Evolutionary conservation across 2,888 invertebrate species (phyloP).

Genomic region (Oligia strigilis): DNA sequence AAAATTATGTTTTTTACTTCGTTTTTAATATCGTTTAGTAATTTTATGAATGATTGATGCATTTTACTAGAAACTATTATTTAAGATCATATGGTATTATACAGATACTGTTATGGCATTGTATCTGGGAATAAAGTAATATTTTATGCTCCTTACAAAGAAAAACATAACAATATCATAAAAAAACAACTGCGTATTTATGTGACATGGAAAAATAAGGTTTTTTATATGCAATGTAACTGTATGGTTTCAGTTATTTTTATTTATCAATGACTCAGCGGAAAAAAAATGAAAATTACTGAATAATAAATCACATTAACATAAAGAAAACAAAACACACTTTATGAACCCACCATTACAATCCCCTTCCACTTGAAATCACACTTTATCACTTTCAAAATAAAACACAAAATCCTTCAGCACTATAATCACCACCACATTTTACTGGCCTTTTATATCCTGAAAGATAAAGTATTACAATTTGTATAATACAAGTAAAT

Average conservation of each 20-base stretch:
- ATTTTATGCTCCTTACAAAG: no score
- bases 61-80: background rate
- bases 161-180: background rate
- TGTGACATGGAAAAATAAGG: no score
- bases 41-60: background rate
- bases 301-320: background rate
- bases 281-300: background rate
- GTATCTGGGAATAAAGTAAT: background rate
- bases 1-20: background rate
- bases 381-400: slow-evolving; percentile 24
- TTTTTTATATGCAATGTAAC: background rate
- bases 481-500: slow-evolving; percentile 38
- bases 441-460: slow-evolving; percentile 46
- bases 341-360: slow-evolving; percentile 53
- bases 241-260: no score
- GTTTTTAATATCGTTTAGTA: background rate
- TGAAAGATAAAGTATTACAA: slow-evolving; percentile 54
- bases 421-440: slow-evolving; percentile 17
- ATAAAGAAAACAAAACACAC: slow-evolving; percentile 6
- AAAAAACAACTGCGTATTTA: background rate
- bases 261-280: no score
- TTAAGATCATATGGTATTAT: background rate
- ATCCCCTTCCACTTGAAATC: slow-evolving; percentile 17
- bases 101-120: background rate
- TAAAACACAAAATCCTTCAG: slow-evolving; percentile 41